phyloP scores from a whole-genome alignment of 1,140 invertebrate species.

The Chironomus striatipennis region DNA sequence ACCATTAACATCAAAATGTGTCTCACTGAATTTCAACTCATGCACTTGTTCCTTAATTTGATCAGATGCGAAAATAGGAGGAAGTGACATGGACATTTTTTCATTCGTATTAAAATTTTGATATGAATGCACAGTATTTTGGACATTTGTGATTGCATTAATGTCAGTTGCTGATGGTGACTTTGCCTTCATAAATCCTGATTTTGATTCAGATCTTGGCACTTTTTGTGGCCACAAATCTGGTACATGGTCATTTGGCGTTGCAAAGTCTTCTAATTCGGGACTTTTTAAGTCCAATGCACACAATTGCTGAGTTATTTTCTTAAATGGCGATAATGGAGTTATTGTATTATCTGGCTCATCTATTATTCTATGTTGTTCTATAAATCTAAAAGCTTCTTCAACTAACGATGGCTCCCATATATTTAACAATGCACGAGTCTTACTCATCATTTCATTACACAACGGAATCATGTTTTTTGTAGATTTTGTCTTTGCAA shows the following conservation, averaged over 20 bases:
- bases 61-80: neutral
- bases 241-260: slow-evolving; percentile 53
- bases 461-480: slow-evolving; percentile 66
- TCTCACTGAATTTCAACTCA: slow-evolving; percentile 25
- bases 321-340: slow-evolving; percentile 61
- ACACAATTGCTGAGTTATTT: slow-evolving; percentile 65
- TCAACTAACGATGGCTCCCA: slow-evolving; percentile 79
- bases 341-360: slow-evolving; percentile 38
- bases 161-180: slow-evolving; percentile 36
- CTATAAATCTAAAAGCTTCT: slow-evolving; percentile 71
- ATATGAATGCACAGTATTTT: slow-evolving; percentile 36
- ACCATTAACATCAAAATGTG: slow-evolving; percentile 27
- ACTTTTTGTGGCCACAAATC: slow-evolving; percentile 48
- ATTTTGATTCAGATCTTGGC: slow-evolving; percentile 14
- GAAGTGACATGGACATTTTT: slow-evolving; percentile 24
- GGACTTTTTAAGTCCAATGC: slow-evolving; percentile 58
- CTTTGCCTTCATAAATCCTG: slow-evolving; percentile 28
- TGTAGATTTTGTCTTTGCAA: slow-evolving; percentile 62
- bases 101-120: slow-evolving; percentile 27
- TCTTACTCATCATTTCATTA: slow-evolving; percentile 69
- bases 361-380: slow-evolving; percentile 52
- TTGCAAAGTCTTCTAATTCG: slow-evolving; percentile 62
- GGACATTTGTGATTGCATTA: slow-evolving; percentile 36
- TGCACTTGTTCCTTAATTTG: slow-evolving; percentile 1
- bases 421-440: slow-evolving; percentile 63